phyloP scores from a whole-genome alignment of 1,140 invertebrate genomes.

The Drosophila ercepeae region DNA sequence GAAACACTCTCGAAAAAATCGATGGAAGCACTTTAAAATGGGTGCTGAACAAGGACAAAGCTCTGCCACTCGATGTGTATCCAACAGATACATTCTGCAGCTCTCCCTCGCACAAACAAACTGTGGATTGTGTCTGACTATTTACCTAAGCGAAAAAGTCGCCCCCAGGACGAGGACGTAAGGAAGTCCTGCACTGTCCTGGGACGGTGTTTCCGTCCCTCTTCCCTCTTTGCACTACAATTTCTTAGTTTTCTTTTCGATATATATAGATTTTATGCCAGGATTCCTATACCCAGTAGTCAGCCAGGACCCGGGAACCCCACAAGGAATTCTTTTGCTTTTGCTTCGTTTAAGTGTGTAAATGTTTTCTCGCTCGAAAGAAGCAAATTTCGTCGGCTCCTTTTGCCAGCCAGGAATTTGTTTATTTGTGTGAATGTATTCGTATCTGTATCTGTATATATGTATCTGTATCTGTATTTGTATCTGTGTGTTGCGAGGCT shows the following conservation, averaged over 20 bases:
- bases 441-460: slow-evolving; percentile 9
- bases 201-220: slow-evolving; percentile 2
- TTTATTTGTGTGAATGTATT: slow-evolving; percentile 33
- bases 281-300: not conserved
- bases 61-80: slow-evolving; percentile 23
- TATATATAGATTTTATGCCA: slow-evolving; percentile 43
- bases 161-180: not conserved
- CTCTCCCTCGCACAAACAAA: slow-evolving; percentile 16
- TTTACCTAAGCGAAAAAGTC: slow-evolving; percentile 43
- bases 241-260: slow-evolving; percentile 53
- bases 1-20: slow-evolving; percentile 25
- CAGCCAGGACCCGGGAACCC: slow-evolving; percentile 8
- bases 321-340: slow-evolving; percentile 47
- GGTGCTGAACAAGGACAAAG: slow-evolving; percentile 18
- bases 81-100: slow-evolving; percentile 33
- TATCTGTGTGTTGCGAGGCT: slow-evolving; percentile 41
- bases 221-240: slow-evolving; percentile 42
- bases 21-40: slow-evolving; percentile 48
- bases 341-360: slow-evolving; percentile 60
- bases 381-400: slow-evolving; percentile 43
- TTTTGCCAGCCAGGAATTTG: slow-evolving; percentile 47
- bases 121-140: slow-evolving; percentile 19
- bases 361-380: slow-evolving; percentile 55
- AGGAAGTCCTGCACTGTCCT: slow-evolving; percentile 7
- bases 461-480: slow-evolving; percentile 19